These are phyloP conservation scores for Muraenolepis orangiensis DNA, from an alignment of 2,797 vertebrate species.

Conservation along the genomic window DNA sequence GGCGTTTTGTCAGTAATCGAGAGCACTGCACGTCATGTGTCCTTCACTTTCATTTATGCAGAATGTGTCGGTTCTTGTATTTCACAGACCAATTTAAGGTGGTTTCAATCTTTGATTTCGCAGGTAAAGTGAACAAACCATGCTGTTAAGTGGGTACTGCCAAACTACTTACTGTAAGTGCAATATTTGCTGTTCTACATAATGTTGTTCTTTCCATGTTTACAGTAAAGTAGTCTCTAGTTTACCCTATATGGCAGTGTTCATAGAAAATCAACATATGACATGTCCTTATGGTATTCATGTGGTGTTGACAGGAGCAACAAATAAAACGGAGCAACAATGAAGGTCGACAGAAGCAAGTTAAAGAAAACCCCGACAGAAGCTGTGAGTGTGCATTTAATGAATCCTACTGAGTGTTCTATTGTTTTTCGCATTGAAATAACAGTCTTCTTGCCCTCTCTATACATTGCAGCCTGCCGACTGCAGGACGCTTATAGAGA, in stretches of 20 bases:
- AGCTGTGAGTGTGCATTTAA: constrained; percentile 81
- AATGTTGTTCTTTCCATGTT: background rate
- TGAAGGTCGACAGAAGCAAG: constrained; percentile 97
- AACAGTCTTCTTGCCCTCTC: constrained; percentile 25
- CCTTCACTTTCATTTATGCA: background rate
- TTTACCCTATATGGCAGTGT: background rate
- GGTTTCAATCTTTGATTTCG: constrained; percentile 25
- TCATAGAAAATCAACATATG: background rate
- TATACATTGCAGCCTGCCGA: constrained; percentile 83
- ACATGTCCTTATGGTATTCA: background rate
- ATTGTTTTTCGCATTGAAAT: constrained; percentile 14
- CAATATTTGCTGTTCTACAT: constrained; percentile 2
- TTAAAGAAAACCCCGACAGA: constrained; percentile 96
- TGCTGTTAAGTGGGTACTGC: constrained; percentile 74
- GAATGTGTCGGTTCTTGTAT: background rate
- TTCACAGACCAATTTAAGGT: background rate
- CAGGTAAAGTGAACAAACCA: constrained; percentile 73
- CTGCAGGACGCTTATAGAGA: constrained; percentile 96
- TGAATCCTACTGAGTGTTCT: constrained; percentile 4
- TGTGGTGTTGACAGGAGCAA: constrained; percentile 65
- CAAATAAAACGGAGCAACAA: constrained; percentile 80
- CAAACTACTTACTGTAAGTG: constrained; percentile 75
- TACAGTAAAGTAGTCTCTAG: background rate
- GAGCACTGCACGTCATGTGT: background rate
- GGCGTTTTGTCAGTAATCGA: background rate